Conservation (phyloP, 2,888 invertebrate species). For the Drosophila cracens region DNA sequence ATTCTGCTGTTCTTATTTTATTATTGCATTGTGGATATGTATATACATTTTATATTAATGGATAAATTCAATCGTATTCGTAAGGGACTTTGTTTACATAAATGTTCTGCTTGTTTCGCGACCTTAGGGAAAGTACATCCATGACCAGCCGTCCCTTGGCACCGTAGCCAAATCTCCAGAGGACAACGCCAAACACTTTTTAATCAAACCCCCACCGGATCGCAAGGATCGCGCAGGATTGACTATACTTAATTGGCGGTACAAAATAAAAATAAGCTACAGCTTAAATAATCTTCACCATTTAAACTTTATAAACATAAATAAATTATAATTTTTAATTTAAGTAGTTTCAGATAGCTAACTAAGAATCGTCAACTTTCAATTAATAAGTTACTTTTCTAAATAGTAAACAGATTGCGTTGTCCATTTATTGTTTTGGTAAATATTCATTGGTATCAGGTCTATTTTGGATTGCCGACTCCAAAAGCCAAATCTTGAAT, state of each 20-base stretch:
- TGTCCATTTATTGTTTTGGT: not conserved
- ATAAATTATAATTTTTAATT: not conserved
- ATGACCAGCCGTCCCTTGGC: not conserved
- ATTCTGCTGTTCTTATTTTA: not conserved
- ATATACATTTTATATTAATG: not conserved
- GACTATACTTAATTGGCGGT: too few relatives aligned
- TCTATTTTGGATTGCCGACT: not conserved
- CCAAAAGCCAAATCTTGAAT: not conserved
- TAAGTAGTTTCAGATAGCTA: too few relatives aligned
- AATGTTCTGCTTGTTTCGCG: not conserved
- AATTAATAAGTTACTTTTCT: not conserved
- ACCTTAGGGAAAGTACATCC: not conserved
- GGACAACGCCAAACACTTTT: not conserved
- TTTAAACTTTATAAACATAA: too few relatives aligned
- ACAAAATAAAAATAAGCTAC: too few relatives aligned
- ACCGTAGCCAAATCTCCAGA: not conserved
- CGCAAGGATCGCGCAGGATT: too few relatives aligned
- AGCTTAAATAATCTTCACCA: too few relatives aligned
- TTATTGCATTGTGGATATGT: not conserved
- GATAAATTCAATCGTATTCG: not conserved
- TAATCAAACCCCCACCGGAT: not conserved
- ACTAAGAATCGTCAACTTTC: too few relatives aligned
- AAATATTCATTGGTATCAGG: not conserved
- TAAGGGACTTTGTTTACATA: not conserved
- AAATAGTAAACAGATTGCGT: not conserved